Percentiles rank a stretch among this genome's conserved stretches.
Conservation (phyloP, 2,797 vertebrate genomes). For the Eleutherodactylus coqui region DNA sequence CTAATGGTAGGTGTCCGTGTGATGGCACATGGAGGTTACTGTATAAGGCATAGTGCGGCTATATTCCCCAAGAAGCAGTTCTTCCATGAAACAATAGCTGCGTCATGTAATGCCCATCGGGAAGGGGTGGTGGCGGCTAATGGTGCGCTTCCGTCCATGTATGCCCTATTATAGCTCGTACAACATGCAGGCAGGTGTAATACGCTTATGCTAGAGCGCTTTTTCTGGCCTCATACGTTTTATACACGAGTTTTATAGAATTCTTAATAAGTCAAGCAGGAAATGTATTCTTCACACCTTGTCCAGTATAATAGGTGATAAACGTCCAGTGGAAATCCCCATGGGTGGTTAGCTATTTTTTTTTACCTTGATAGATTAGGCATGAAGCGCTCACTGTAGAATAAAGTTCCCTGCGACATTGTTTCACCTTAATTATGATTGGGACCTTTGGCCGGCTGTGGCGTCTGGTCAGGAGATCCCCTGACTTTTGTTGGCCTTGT, state of each 20-base stretch:
- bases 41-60: too few relatives aligned
- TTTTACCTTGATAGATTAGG: not conserved
- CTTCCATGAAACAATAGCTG: too few relatives aligned
- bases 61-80: too few relatives aligned
- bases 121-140: too few relatives aligned
- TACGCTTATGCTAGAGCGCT: too few relatives aligned
- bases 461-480: not conserved
- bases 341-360: not conserved
- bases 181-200: too few relatives aligned
- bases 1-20: too few relatives aligned
- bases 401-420: not conserved
- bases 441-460: not conserved
- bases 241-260: not conserved
- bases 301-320: not conserved
- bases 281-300: not conserved
- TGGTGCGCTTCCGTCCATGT: too few relatives aligned
- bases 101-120: too few relatives aligned
- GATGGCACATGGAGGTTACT: too few relatives aligned
- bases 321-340: constrained; percentile 18
- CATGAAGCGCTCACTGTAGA: not conserved
- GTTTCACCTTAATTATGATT: not conserved
- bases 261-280: not conserved
- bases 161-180: too few relatives aligned
- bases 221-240: not conserved
- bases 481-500: not conserved